phyloP scores from a whole-genome alignment of 1,140 invertebrate genomes.

The Cepaea nemoralis region DNA sequence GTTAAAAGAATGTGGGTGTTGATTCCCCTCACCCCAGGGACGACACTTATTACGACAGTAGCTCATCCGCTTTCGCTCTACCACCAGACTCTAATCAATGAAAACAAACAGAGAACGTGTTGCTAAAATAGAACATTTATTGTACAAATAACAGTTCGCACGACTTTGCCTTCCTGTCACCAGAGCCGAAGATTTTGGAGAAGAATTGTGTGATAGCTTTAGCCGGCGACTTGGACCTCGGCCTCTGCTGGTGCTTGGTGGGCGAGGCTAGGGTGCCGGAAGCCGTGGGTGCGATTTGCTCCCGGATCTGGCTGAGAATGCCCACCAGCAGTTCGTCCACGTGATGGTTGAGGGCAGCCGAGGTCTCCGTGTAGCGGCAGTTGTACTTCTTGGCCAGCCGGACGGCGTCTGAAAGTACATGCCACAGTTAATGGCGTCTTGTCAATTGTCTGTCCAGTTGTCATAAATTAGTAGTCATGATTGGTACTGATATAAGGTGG shows the following conservation, averaged over 20 bases:
- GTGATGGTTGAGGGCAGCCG: slow-evolving; percentile 84
- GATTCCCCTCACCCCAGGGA: too few relatives aligned
- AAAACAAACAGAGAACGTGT: too few relatives aligned
- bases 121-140: too few relatives aligned
- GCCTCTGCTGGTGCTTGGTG: not conserved
- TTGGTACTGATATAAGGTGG: too few relatives aligned
- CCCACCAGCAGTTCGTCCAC: slow-evolving; percentile 86
- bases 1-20: too few relatives aligned
- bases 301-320: slow-evolving; percentile 77
- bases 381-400: slow-evolving; percentile 78
- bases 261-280: slow-evolving; percentile 3
- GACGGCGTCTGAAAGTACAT: slow-evolving; percentile 65
- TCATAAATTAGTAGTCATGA: too few relatives aligned
- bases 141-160: slow-evolving; percentile 52
- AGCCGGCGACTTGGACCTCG: slow-evolving; percentile 42
- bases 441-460: too few relatives aligned
- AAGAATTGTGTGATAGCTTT: slow-evolving; percentile 47
- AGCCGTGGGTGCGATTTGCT: slow-evolving; percentile 45
- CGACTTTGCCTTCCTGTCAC: slow-evolving; percentile 55
- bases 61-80: too few relatives aligned
- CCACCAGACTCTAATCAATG: too few relatives aligned
- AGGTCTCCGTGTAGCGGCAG: slow-evolving; percentile 87
- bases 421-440: too few relatives aligned
- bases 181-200: slow-evolving; percentile 55
- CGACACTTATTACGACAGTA: too few relatives aligned